Evolutionary conservation across 2,113 vertebrate genomes (phyloP), one percentile per base, ranked within the genome.

Genomic region (Oncorhynchus masou): DNA sequence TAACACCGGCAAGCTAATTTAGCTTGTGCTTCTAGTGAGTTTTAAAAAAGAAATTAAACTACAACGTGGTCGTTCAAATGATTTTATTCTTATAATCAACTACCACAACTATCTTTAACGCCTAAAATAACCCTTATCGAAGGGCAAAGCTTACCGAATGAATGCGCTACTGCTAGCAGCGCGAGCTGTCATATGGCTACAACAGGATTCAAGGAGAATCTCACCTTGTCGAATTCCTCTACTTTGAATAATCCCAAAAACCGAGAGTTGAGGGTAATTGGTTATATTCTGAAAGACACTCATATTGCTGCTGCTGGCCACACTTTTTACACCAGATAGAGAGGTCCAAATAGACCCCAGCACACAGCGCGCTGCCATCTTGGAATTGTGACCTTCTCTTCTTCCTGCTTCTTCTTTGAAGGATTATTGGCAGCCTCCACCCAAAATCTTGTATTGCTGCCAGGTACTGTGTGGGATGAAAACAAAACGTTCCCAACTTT

Each of bases 211-310:
- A 25, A 11, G 25, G 57, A 62, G 6, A 65, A 27, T 39, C 88
- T 88, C 80, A 94, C 93, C 92, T 72, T 91, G 79, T 3, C 92
- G 89, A 67, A 94, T 59, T 3, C 91, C 90, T 45, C 93, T 86
- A 70, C 78, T 89, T 70, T 86, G 91, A 22, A 65, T 25, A 11
- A n/a, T 77, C 3, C 75, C 81, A n/a, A 87, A 59, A 51, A 84
- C 68, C 2, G 85, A 69, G 4, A 90, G 22, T 31, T 77, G 79
- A 0, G 87, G 80, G 12, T 74, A 60, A 73, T 4, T 68, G 13
- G 71, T 74, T 66, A 82, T 57, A 25, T 22, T 73, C 4, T 62
- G 77, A 1, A 81, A 31, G 34, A 79, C 1, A 54, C 6, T 71
- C 1, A 54, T 12, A 0, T 20, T 79, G 0, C 22, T 22, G 1